Evolutionary conservation across 2,113 vertebrate genomes (phyloP), one percentile per base, ranked within the genome.

Genomic region (Cervus canadensis): DNA sequence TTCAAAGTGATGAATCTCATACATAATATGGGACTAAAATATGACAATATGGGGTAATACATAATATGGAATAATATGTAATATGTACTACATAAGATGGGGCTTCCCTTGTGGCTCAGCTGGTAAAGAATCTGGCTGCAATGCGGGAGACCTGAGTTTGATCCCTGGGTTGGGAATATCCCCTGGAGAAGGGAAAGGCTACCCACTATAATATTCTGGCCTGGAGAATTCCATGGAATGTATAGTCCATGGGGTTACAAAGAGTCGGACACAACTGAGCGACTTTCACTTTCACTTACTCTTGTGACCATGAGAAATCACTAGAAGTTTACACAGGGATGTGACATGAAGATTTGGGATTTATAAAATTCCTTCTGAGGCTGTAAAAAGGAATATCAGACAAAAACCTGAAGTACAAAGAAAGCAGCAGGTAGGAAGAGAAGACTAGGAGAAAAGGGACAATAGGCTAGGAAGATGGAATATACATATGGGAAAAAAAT

Each of bases 221-320:
- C n/a, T 71, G 19, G n/a, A 36, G n/a, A 36, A 71, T 21, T 71
- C 64, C 64, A 71, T 71, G 64, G 67, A 71, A 71, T 40, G n/a
- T 71, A 71, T 71, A 71, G 67, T 23, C 19, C 67, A 71, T 23
- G 19, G n/a, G 2, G 19, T 71, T 0, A 0, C 67, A 23, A 36
- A 71, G 67, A 71, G n/a, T 71, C 0, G 2, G 67, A 71, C 67
- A 71, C 2, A 0, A 71, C 4, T 40, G 19, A 71, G n/a, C 1
- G 1, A 40, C 67, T 71, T 71, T 23, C n/a, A 71, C 19, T 71
- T 40, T 71, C n/a, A 71, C 33, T 89, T 94, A 92, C 2, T 91
- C 71, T 52, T 23, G 33, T 2, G 17, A 3, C n/a, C 45, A 30
- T 56, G 30, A 91, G 12, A 74, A 91, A 33, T 93, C 50, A 56